Percentiles rank a stretch among this genome's conserved stretches.
Conservation (phyloP, 2,888 invertebrate species). For the Magallana nippona region DNA sequence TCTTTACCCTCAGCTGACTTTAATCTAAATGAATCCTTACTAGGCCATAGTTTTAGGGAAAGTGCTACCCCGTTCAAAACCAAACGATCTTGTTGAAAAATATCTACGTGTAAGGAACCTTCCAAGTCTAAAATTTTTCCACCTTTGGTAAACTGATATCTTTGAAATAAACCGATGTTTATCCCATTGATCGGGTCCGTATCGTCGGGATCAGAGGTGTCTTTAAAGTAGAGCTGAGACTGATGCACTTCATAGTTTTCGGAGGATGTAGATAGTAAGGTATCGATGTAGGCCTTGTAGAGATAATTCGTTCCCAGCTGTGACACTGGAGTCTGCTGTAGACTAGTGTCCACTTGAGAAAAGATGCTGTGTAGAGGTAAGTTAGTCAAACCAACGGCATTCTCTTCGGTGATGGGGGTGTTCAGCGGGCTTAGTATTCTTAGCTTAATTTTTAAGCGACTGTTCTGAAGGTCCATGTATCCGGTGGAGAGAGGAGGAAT, state of each 20-base stretch:
- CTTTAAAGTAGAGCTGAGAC: constrained; percentile 37
- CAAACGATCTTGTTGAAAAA: too few relatives aligned
- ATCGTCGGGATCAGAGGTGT: background rate
- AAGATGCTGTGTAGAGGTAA: constrained; percentile 48
- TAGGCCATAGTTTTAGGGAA: too few relatives aligned
- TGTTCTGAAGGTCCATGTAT: constrained; percentile 40
- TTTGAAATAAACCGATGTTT: constrained; percentile 10
- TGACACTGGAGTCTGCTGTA: constrained; percentile 17
- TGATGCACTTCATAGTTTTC: constrained; percentile 24
- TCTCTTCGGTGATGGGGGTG: background rate
- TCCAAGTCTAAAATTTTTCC: too few relatives aligned
- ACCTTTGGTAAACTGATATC: too few relatives aligned
- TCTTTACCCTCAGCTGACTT: too few relatives aligned
- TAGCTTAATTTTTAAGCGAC: constrained; percentile 41
- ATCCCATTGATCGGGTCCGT: background rate
- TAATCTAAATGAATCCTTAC: too few relatives aligned
- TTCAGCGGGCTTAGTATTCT: constrained; percentile 45
- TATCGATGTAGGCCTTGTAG: constrained; percentile 57
- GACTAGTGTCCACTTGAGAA: background rate
- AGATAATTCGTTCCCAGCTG: constrained; percentile 52
- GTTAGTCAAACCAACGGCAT: constrained; percentile 42
- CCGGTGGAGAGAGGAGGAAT: constrained; percentile 17
- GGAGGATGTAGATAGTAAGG: constrained; percentile 44
- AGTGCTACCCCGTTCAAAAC: too few relatives aligned
- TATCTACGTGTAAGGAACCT: too few relatives aligned